These are phyloP conservation scores for Dorcus hopei DNA, from an alignment of 2,888 invertebrate species.

Conservation along the genomic window DNA sequence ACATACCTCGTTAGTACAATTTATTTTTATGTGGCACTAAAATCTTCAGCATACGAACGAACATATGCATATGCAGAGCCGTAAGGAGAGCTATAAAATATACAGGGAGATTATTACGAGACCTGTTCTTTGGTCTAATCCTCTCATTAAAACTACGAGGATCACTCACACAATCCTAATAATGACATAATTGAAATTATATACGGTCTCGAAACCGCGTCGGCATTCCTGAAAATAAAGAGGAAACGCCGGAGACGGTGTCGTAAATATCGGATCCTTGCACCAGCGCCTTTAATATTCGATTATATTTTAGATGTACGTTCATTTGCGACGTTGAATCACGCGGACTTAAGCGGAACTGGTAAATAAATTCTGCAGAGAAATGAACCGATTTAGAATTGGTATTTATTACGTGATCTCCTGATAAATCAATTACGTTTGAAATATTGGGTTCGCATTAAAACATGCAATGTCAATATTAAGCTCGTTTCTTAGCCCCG, in stretches of 20 bases:
- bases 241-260: background rate
- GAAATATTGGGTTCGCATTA: no score
- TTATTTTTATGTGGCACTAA: constrained; percentile 2
- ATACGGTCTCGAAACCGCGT: constrained; percentile 21
- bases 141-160: constrained; percentile 30
- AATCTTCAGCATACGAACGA: background rate
- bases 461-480: no score
- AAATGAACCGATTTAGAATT: no score
- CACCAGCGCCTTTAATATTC: background rate
- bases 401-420: no score
- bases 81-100: constrained; percentile 27
- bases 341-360: background rate
- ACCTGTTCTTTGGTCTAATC: constrained; percentile 28
- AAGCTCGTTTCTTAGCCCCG: no score
- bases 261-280: background rate
- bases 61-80: background rate
- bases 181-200: constrained; percentile 38
- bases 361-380: background rate
- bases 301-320: background rate
- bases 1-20: constrained; percentile 2
- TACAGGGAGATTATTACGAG: constrained; percentile 28
- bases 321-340: background rate
- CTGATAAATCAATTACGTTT: no score
- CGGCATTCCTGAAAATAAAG: background rate
- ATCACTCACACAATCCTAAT: constrained; percentile 34